phyloP scores from a whole-genome alignment of 2,797 vertebrate genomes.

The Gallirallus australis region DNA sequence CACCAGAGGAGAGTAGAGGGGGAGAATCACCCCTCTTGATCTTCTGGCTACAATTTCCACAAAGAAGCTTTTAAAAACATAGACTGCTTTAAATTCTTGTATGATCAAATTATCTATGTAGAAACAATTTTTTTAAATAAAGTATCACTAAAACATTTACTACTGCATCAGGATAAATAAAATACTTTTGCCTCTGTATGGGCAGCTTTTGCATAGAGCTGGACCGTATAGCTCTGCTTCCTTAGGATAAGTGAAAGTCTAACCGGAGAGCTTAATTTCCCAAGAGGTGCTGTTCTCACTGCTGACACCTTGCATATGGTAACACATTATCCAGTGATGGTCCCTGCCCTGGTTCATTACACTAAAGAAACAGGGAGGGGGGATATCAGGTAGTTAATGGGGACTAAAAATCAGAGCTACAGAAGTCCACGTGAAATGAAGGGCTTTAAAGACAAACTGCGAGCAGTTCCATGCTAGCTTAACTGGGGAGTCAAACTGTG shows the following conservation, averaged over 20 bases:
- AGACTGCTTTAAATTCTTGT: background rate
- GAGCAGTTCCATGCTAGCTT: background rate
- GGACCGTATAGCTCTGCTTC: background rate
- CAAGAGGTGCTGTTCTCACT: background rate
- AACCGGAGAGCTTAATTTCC: background rate
- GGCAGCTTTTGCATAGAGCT: background rate
- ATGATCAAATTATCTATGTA: background rate
- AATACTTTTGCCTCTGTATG: background rate
- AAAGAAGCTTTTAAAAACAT: background rate
- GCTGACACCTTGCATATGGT: background rate
- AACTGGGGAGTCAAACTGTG: background rate
- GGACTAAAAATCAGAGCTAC: background rate
- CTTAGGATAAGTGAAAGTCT: background rate
- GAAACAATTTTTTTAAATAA: background rate
- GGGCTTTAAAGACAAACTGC: background rate
- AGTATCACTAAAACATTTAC: background rate
- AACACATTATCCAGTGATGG: background rate
- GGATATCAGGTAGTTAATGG: background rate
- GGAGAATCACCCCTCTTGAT: too few species aligned
- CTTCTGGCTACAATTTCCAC: background rate
- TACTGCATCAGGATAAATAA: background rate
- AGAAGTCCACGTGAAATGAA: background rate
- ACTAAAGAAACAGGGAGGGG: background rate
- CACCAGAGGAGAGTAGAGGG: too few species aligned
- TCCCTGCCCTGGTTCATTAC: background rate